Base-by-base conservation (phyloP, 2,797 vertebrate genomes). In the Staurois parvus region DNA sequence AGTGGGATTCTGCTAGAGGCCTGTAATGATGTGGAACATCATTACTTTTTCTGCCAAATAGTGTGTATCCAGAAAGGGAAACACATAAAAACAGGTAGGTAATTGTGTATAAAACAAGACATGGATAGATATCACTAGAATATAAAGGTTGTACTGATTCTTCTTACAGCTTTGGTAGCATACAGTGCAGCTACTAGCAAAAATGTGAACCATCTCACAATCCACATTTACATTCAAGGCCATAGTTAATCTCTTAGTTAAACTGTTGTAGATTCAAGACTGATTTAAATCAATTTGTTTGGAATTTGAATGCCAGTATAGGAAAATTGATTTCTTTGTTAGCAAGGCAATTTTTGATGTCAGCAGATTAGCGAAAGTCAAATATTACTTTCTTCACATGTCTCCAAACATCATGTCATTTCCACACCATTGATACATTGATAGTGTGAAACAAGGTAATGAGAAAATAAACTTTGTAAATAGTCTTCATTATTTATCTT, bases 261-360 rank as follows among this genome's bases (percentile, higher is more conserved):
- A 76, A 72, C 37, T 67, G 21, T 56, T 72, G 28, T 45, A 70
- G 67, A 75, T 77, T 83, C 85, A 78, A 86, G 85, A 79, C 74
- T 86, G 85, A 86, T 32, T 30, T 82, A 77, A 86, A 86, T 82
- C 85, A 82, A 73, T 86, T 74, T 83, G 79, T 72, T 73, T 78
- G 74, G 66, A 66, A 72, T 82, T 48, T 81, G 67, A 73, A 77
- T 24, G 72, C 45, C 72, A 76, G 72, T 70, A 37, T 76, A 62
- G 79, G 62, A 78, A 62, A 68, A 86, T 78, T 82, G 79, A 86
- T 86, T 70, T 77, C 32, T 40, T 77, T 72, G 56, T 78, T 67
- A 34, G 19, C 11, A 52, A 76, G 67, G 29, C 24, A 86, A 86
- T 86, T 72, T 72, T 72, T 86, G 67, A 85, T 67, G 52, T 32